A percentile compares a stretch with the other conserved stretches of the same genome.
phyloP scores from a whole-genome alignment of 2,113 vertebrate species.

The Proterorhinus semilunaris region DNA sequence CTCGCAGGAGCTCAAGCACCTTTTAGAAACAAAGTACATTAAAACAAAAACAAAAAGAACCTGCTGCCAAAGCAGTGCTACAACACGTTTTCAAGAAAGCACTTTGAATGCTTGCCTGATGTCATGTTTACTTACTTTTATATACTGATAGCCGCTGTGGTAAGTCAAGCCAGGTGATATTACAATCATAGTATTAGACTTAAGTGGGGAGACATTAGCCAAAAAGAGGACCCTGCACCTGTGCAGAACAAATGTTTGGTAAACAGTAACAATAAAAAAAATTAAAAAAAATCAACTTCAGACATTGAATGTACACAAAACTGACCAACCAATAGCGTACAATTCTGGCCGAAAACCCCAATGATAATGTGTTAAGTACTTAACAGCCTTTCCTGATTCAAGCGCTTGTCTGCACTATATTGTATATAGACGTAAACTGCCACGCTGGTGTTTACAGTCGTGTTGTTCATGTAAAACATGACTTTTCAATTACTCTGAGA shows the following conservation, averaged over 20 bases:
- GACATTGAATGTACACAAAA: constrained; percentile 35
- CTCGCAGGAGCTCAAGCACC: constrained; percentile 56
- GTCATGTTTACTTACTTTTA: constrained; percentile 22
- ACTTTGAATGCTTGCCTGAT: constrained; percentile 31
- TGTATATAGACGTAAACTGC: constrained; percentile 67
- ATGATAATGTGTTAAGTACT: constrained; percentile 41
- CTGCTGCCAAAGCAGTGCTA: constrained; percentile 34
- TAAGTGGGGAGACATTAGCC: not conserved
- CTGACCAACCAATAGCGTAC: not conserved
- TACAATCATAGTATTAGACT: constrained; percentile 11
- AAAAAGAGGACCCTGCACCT: not conserved
- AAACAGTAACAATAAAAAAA: not conserved
- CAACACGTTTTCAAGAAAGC: constrained; percentile 15
- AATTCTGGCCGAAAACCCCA: not conserved
- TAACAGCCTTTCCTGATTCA: constrained; percentile 64
- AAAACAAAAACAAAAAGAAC: constrained; percentile 17
- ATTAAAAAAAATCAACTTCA: not conserved
- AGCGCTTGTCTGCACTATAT: constrained; percentile 74
- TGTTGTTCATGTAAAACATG: constrained; percentile 47
- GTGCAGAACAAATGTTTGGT: not conserved
- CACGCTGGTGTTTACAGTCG: constrained; percentile 60
- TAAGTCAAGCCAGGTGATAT: constrained; percentile 16
- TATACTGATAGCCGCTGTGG: constrained; percentile 39
- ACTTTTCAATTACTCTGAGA: constrained; percentile 62
- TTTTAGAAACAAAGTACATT: constrained; percentile 39